These are phyloP conservation scores for Fulica atra DNA, from an alignment of 2,113 vertebrate species.

Conservation along the genomic window DNA sequence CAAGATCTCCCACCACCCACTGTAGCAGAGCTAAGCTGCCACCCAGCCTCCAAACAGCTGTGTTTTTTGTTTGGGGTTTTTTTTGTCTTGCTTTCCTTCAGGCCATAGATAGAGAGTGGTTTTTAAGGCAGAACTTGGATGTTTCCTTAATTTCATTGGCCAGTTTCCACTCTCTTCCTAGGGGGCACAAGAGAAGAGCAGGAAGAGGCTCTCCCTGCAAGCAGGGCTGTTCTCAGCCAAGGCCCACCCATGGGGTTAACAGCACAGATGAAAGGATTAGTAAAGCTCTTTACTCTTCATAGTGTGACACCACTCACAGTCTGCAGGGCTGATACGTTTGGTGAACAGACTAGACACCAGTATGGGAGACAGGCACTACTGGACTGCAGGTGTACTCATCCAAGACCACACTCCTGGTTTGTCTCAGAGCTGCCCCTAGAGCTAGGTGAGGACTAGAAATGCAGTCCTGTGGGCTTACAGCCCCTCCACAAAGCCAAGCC, in stretches of 20 bases:
- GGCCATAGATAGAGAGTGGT: neutral
- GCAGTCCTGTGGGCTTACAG: neutral
- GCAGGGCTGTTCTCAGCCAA: neutral
- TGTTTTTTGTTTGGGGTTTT: neutral
- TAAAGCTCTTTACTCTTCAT: neutral
- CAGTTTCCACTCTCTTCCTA: neutral
- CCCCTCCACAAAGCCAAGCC: neutral
- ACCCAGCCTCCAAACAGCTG: neutral
- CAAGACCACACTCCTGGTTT: neutral
- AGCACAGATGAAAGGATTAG: neutral
- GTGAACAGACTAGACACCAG: neutral
- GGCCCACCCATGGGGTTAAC: neutral
- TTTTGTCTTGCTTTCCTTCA: neutral
- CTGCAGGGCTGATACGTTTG: neutral
- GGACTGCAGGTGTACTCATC: neutral
- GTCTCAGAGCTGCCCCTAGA: neutral
- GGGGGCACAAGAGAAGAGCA: neutral
- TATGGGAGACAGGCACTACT: neutral
- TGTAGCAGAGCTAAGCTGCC: neutral
- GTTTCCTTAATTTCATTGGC: neutral
- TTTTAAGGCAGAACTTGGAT: neutral
- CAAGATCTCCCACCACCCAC: neutral
- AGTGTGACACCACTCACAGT: neutral
- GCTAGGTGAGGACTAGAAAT: neutral
- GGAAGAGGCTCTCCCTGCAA: neutral